A percentile compares a stretch with the other conserved stretches of the same genome.
Conservation (phyloP, 2,113 vertebrate genomes). For the Ophiodon elongatus region DNA sequence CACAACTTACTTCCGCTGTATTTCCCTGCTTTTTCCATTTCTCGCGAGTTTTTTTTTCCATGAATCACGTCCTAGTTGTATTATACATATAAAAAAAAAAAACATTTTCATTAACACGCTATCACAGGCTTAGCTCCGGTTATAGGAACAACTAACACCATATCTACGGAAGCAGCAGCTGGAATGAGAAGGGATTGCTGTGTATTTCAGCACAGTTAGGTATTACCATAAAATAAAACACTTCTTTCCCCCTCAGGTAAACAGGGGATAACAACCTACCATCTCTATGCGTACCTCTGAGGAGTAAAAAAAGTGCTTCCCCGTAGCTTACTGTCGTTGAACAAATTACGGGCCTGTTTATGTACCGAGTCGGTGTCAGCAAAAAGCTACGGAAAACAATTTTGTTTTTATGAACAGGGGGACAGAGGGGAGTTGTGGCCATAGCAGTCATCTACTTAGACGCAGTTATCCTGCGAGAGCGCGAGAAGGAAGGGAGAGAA, state of each 20-base stretch:
- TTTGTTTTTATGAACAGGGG: slow-evolving; percentile 76
- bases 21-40: neutral
- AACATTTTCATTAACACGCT: slow-evolving; percentile 26
- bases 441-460: slow-evolving; percentile 52
- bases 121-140: slow-evolving; percentile 33
- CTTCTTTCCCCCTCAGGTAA: slow-evolving; percentile 77
- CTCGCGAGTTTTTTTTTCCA: neutral
- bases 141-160: slow-evolving; percentile 48
- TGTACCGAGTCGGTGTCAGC: slow-evolving; percentile 76
- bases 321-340: slow-evolving; percentile 79
- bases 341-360: slow-evolving; percentile 85
- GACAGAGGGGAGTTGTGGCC: slow-evolving; percentile 65
- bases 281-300: slow-evolving; percentile 64
- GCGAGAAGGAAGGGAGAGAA: slow-evolving; percentile 29
- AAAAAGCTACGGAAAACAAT: slow-evolving; percentile 76
- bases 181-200: slow-evolving; percentile 63
- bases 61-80: neutral
- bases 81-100: neutral
- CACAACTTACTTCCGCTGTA: neutral
- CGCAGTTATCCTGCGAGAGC: slow-evolving; percentile 47
- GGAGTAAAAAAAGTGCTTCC: slow-evolving; percentile 68
- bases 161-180: slow-evolving; percentile 44
- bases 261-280: slow-evolving; percentile 79
- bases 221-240: slow-evolving; percentile 79
- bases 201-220: slow-evolving; percentile 67